Base-by-base conservation (phyloP, 1,140 invertebrate genomes). In the Lucilia cuprina region DNA sequence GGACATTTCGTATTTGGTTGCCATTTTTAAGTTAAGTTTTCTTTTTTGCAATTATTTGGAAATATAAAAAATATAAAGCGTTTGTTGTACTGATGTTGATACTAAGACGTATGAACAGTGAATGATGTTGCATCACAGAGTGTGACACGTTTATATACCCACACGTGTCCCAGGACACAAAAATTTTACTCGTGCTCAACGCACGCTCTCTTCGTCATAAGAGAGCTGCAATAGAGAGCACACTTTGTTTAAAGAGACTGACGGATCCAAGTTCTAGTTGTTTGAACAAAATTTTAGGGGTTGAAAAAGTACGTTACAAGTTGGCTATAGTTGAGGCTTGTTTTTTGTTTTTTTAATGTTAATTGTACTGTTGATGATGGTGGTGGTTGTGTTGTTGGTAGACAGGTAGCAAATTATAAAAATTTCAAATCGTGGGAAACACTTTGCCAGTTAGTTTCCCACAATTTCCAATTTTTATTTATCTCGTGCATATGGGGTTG, bases 1-100 rank as follows among this genome's bases (percentile, higher is more conserved):
- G 85, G 96, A 97, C 83, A 86, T 75, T 84, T 91, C 89, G 86
- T 90, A 90, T 88, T 89, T 90, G 85, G 88, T 89, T 82, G 88
- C 89, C 88, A 90, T 90, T 80, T 41, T 83, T 21, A 49, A 74
- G 80, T 86, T 60, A 83, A 85, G 50, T 50, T 85, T 41, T 7
- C 85, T 84, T 19, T 10, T n/a, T 85, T 83, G 10, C 60, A 49
- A 34, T 65, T 30, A 30, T 30, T 30, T 30, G 3, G 3, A 30
- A 30, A 50, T 49, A 41, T 41, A 41, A 78, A n/a, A 82, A 82
- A 65, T 30, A 35, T 77, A 77, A 30, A 30, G 47, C 35, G 25
- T 82, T 19, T 7, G 21, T 30, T 13, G 21, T 3, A 34, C 49
- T 83, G 85, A 83, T 87, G 85, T 88, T 85, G 34, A 84, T 87